Base-by-base conservation (phyloP, 1,140 invertebrate genomes). In the Cydia pomonella region DNA sequence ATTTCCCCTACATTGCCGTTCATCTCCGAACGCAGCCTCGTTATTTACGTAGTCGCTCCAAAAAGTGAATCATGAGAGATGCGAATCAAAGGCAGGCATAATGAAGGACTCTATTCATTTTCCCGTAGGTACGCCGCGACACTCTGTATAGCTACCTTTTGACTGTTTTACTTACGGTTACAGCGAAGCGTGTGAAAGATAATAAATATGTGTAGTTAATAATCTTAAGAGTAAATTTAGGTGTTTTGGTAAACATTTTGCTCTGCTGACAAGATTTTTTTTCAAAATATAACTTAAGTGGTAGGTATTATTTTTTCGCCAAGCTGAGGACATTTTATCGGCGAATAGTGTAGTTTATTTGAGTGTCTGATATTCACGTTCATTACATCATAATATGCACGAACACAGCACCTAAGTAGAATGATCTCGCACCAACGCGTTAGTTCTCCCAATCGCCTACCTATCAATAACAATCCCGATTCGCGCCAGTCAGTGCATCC, bases 11-110 rank as follows among this genome's bases (percentile, higher is more conserved):
- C n/a, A 50, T 50, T 50, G 41, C 41, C n/a, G 47, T n/a, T 18
- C n/a, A 18, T 18, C 53, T 59, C 53, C 21, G 21, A 10, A 59
- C 53, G 10, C 21, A 18, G 53, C 21, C 53, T 59, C 53, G 21
- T 21, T 59, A 59, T 59, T 59, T 59, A n/a, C n/a, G n/a, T n/a
- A 21, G 53, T 59, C 18, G 53, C 53, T 23, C 88, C 88, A 87
- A 91, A 92, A 91, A 90, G 87, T 80, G 84, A 90, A 88, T 90
- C 86, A 90, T 90, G 89, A 89, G 84, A 85, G 87, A 88, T 87
- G 82, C 78, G 86, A 89, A 90, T 90, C 87, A 89, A 90, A 92
- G 88, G 80, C 80, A 76, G 83, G 79, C 85, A 85, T 90, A 92
- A 92, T 90, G 87, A 90, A 88, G 83, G 76, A 71, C 77, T 83